Evolutionary conservation across 2,888 invertebrate genomes (phyloP).

Genomic region (Blastobasis lacticolella): DNA sequence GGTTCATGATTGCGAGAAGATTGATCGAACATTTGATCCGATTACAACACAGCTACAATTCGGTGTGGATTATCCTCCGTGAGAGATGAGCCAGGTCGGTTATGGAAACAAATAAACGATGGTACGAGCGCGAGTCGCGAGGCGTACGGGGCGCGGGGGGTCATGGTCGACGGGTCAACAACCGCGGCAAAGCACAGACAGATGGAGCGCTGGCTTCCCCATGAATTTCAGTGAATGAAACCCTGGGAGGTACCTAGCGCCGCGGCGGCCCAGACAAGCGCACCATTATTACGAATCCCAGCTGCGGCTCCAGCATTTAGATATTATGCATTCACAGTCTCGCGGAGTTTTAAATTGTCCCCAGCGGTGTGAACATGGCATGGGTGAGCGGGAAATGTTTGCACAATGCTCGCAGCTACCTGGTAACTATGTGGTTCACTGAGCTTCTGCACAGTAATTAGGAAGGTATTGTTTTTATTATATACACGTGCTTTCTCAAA

Average conservation of each 20-base stretch:
- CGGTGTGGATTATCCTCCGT: slow-evolving; percentile 10
- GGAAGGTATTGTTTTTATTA: too few relatives aligned
- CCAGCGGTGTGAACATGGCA: too few relatives aligned
- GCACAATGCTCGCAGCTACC: too few relatives aligned
- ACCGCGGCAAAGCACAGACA: slow-evolving; percentile 11
- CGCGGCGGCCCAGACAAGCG: slow-evolving; percentile 13
- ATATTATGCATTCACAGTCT: slow-evolving; percentile 4
- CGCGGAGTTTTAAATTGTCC: slow-evolving; percentile 1
- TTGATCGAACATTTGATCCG: slow-evolving; percentile 10
- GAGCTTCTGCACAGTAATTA: too few relatives aligned
- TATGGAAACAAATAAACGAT: slow-evolving; percentile 29
- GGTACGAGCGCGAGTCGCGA: slow-evolving; percentile 1
- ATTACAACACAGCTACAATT: slow-evolving; percentile 13
- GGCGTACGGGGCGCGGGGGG: slow-evolving; percentile 30
- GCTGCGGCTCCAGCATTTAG: slow-evolving; percentile 1
- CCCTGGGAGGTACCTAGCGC: slow-evolving; percentile 12
- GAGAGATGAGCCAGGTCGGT: slow-evolving; percentile 11
- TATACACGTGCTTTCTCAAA: too few relatives aligned
- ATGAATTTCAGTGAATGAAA: slow-evolving; percentile 34
- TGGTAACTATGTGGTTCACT: too few relatives aligned
- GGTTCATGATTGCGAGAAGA: neutral
- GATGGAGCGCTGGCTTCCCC: slow-evolving; percentile 11
- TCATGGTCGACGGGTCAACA: slow-evolving; percentile 47
- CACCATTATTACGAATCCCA: slow-evolving; percentile 16
- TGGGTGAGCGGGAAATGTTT: too few relatives aligned